Percentiles rank a stretch among this genome's conserved stretches.
Evolutionary conservation across 2,888 invertebrate species (phyloP).

Genomic region (Eilema griseolum): DNA sequence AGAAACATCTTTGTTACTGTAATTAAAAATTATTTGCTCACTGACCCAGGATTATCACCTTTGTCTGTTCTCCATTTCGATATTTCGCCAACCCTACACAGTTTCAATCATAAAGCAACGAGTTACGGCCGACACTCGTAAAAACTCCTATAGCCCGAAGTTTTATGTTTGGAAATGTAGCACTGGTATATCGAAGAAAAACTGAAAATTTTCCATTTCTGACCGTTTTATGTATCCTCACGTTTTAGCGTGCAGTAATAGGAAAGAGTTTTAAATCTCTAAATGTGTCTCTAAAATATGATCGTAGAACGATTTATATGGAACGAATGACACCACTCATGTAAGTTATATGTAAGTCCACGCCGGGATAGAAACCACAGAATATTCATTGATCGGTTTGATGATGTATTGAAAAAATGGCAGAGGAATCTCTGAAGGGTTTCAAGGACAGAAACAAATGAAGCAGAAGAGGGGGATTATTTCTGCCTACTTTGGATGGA

Average conservation of each 20-base stretch:
- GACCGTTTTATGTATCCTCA: conserved; percentile 30
- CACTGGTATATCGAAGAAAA: conserved; percentile 39
- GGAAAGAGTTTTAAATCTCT: conserved; percentile 20
- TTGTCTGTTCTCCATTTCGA: background rate
- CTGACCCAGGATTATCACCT: background rate
- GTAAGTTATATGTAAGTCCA: background rate
- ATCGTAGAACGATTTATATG: background rate
- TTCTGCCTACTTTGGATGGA: background rate
- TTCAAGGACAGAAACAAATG: background rate
- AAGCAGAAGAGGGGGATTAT: background rate
- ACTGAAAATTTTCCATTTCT: conserved; percentile 38
- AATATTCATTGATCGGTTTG: background rate
- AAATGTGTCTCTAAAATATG: too few species aligned
- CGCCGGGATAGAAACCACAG: background rate
- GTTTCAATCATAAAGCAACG: conserved; percentile 44
- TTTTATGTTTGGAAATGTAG: conserved; percentile 48
- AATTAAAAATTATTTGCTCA: background rate
- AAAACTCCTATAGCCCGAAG: conserved; percentile 57
- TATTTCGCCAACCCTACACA: conserved; percentile 30
- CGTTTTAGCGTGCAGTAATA: conserved; percentile 27
- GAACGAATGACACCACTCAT: background rate
- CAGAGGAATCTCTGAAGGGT: background rate
- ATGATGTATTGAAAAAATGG: background rate
- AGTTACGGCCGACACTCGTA: conserved; percentile 55
- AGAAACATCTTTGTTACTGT: too few species aligned